Percentiles rank a stretch among this genome's conserved stretches.
Conservation (phyloP, 1,140 invertebrate genomes). For the Ladona fulva region DNA sequence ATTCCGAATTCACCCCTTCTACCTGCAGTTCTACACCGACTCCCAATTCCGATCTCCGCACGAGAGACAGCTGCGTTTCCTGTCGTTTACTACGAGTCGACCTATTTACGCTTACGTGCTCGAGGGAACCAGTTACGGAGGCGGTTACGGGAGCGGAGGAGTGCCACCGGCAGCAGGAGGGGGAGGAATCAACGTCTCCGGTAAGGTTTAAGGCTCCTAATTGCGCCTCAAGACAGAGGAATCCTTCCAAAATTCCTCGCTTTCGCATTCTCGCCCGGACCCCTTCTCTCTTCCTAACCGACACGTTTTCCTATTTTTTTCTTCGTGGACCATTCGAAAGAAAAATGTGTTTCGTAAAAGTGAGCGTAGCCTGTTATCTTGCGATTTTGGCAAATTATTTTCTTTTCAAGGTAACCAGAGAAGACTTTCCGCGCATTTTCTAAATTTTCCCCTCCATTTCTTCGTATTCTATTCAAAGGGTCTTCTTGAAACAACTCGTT, state of each 20-base stretch:
- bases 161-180: slow-evolving; percentile 18
- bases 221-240: neutral
- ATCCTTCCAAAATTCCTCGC: too few species aligned
- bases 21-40: slow-evolving; percentile 35
- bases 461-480: too few species aligned
- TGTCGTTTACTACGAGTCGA: slow-evolving; percentile 24
- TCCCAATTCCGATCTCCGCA: slow-evolving; percentile 32
- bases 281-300: neutral
- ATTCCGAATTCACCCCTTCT: neutral
- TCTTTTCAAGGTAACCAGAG: too few species aligned
- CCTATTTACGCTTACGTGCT: slow-evolving; percentile 26
- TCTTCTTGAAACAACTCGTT: too few species aligned
- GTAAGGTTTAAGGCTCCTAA: neutral
- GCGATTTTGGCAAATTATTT: too few species aligned
- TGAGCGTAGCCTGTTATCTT: too few species aligned
- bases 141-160: slow-evolving; percentile 18
- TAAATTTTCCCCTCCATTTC: too few species aligned
- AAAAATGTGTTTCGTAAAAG: too few species aligned
- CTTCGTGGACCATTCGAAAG: too few species aligned
- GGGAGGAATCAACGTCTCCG: neutral
- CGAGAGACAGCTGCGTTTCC: slow-evolving; percentile 28
- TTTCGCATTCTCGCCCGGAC: neutral
- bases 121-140: neutral
- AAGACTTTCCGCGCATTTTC: too few species aligned
- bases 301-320: too few species aligned